Conservation (phyloP, 1,140 invertebrate genomes). For the Tetramorium parvispinum region DNA sequence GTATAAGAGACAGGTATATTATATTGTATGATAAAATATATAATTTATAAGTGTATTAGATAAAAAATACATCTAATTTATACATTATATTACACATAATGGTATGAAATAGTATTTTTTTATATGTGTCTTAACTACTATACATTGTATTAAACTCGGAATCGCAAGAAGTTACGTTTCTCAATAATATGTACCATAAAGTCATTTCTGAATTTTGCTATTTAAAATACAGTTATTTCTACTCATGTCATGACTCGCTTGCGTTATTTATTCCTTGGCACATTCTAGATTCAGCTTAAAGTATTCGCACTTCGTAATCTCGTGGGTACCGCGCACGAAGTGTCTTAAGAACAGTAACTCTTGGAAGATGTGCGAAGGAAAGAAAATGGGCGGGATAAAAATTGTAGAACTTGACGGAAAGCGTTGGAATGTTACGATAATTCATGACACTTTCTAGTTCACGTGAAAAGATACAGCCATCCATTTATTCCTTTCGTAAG, state of each 20-base stretch:
- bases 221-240: constrained; percentile 35
- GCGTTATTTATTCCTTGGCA: constrained; percentile 43
- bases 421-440: constrained; percentile 47
- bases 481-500: constrained; percentile 32
- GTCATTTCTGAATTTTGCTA: constrained; percentile 6
- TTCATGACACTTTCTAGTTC: constrained; percentile 44
- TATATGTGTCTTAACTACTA: neutral
- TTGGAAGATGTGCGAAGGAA: constrained; percentile 29
- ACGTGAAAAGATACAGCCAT: constrained; percentile 35
- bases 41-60: neutral
- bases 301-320: constrained; percentile 56
- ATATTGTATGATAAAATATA: no score
- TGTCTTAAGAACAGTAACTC: constrained; percentile 52
- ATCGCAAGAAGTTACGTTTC: neutral
- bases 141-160: neutral
- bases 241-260: constrained; percentile 16
- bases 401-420: constrained; percentile 52
- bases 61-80: neutral
- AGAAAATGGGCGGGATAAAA: constrained; percentile 47
- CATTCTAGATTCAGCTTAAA: constrained; percentile 46
- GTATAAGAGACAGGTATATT: no score
- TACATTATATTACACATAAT: neutral
- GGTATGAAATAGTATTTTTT: neutral
- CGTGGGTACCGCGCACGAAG: constrained; percentile 41
- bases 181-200: constrained; percentile 4